Conservation (phyloP, 2,113 vertebrate genomes). For the Nerophis lumbriciformis region DNA sequence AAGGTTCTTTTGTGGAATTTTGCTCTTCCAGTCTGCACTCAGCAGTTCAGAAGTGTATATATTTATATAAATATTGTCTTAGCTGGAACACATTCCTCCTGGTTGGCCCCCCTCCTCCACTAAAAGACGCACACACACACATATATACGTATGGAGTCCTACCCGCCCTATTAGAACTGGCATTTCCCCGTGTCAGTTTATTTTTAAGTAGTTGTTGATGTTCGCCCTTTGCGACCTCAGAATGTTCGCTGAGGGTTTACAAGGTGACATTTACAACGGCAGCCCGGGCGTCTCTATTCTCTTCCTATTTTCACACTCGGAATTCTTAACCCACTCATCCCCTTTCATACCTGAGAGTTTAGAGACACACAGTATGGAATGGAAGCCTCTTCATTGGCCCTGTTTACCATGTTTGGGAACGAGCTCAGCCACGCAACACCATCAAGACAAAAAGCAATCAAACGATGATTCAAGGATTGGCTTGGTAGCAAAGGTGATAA, state of each 20-base stretch:
- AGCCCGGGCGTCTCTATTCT: conserved; percentile 40
- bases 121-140: conserved; percentile 7
- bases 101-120: neutral
- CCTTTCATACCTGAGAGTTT: conserved; percentile 14
- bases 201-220: conserved; percentile 58
- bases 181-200: conserved; percentile 41
- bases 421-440: too few relatives aligned
- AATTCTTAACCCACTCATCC: conserved; percentile 18
- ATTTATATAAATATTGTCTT: conserved; percentile 23
- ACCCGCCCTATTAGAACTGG: conserved; percentile 19
- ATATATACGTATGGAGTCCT: neutral
- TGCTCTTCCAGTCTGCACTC: conserved; percentile 3
- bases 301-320: conserved; percentile 45
- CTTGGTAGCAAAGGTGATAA: too few relatives aligned
- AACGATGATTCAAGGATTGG: too few relatives aligned
- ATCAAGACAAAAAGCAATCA: too few relatives aligned
- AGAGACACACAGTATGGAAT: conserved; percentile 9
- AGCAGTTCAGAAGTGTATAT: conserved; percentile 16
- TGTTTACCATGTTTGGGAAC: too few relatives aligned
- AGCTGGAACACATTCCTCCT: conserved; percentile 20
- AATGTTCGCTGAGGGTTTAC: conserved; percentile 66
- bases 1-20: conserved; percentile 7
- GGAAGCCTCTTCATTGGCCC: conserved; percentile 9
- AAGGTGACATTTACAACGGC: conserved; percentile 64
- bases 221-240: conserved; percentile 57